Percentiles rank a stretch among this genome's conserved stretches.
These are phyloP conservation scores for Cosmia pyralina DNA, from an alignment of 2,888 invertebrate species.

Conservation along the genomic window DNA sequence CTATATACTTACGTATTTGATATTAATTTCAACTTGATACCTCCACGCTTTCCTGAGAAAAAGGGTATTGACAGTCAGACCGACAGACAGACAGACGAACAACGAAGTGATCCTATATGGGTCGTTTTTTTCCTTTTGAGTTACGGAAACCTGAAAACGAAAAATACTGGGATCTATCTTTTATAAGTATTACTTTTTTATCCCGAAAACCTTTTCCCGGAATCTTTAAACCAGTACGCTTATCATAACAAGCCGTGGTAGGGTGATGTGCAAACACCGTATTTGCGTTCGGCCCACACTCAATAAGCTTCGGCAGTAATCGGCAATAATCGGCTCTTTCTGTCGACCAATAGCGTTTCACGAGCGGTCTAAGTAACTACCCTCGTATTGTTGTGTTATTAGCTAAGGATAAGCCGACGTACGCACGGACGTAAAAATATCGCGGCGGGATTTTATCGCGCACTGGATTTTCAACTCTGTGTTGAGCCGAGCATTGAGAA, in stretches of 20 bases:
- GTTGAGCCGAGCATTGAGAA: too few species aligned
- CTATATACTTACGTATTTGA: too few species aligned
- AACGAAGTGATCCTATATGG: too few species aligned
- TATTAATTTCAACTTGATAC: too few species aligned
- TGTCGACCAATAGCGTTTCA: conserved; percentile 54
- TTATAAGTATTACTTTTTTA: background rate
- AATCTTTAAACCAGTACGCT: conserved; percentile 21
- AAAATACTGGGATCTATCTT: background rate
- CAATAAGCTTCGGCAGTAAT: conserved; percentile 63
- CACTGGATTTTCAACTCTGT: too few species aligned
- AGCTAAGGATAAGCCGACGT: conserved; percentile 16
- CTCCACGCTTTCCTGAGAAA: too few species aligned
- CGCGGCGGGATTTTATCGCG: too few species aligned
- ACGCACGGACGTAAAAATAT: too few species aligned
- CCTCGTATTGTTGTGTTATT: conserved; percentile 45
- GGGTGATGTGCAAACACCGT: conserved; percentile 66
- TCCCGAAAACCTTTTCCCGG: background rate
- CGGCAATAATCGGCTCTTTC: conserved; percentile 66
- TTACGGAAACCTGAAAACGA: background rate
- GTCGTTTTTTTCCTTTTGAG: too few species aligned
- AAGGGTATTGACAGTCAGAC: too few species aligned
- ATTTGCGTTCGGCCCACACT: conserved; percentile 64
- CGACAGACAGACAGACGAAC: too few species aligned
- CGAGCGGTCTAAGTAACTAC: conserved; percentile 56
- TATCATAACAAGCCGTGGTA: conserved; percentile 37